A percentile compares a stretch with the other conserved stretches of the same genome.
These are phyloP conservation scores for Coracopsis vasa DNA, from an alignment of 2,113 vertebrate genomes.

Conservation along the genomic window DNA sequence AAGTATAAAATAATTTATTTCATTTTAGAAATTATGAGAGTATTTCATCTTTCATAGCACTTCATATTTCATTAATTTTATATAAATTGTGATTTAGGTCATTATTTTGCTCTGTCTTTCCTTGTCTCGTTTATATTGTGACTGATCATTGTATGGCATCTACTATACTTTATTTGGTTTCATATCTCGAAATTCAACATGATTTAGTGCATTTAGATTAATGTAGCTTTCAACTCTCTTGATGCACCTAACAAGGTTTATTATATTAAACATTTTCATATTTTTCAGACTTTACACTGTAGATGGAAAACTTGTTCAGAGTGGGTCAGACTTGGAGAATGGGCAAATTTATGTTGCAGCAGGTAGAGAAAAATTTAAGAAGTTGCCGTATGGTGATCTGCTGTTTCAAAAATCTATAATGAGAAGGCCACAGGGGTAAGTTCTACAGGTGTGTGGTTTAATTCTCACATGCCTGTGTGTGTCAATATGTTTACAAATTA, in stretches of 20 bases:
- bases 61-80: neutral
- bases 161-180: neutral
- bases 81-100: neutral
- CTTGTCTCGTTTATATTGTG: neutral
- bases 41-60: neutral
- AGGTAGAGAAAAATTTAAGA: conserved; percentile 94
- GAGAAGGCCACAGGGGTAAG: conserved; percentile 84
- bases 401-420: conserved; percentile 83
- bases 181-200: neutral
- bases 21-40: neutral
- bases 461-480: neutral
- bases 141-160: neutral
- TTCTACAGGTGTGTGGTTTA: neutral
- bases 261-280: neutral
- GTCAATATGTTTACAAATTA: neutral
- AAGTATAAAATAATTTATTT: neutral
- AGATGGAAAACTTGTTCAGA: conserved; percentile 84
- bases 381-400: conserved; percentile 84
- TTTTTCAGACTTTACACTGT: conserved; percentile 87
- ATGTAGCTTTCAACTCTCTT: neutral
- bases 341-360: conserved; percentile 95
- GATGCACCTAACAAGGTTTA: neutral
- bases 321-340: conserved; percentile 85
- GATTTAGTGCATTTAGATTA: neutral
- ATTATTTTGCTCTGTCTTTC: neutral